Conservation (phyloP, 1,140 invertebrate genomes). For the Latrodectus geometricus region DNA sequence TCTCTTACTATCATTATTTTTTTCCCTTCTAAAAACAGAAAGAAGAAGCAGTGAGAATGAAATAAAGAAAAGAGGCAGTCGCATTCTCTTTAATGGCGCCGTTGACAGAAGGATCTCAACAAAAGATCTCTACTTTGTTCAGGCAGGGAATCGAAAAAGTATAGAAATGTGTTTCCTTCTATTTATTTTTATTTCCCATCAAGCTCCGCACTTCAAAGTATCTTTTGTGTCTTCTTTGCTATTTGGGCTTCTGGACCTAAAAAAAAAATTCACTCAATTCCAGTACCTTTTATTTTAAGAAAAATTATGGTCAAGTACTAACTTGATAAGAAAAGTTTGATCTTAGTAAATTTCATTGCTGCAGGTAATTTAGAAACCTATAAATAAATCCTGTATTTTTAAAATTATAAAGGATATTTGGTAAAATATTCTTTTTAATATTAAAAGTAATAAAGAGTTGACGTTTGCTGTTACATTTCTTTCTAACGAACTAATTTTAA, state of each 20-base stretch:
- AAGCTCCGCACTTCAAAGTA: background rate
- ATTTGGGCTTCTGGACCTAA: background rate
- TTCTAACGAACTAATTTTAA: too few species aligned
- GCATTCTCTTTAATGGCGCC: slow-evolving; percentile 55
- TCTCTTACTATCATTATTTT: background rate
- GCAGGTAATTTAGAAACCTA: too few species aligned
- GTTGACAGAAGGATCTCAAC: slow-evolving; percentile 49
- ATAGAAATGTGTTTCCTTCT: slow-evolving; percentile 22
- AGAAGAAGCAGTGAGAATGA: slow-evolving; percentile 23
- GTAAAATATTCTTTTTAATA: too few species aligned
- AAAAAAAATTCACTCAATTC: slow-evolving; percentile 18
- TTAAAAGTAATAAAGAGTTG: too few species aligned
- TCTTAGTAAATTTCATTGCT: too few species aligned
- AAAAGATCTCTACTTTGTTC: slow-evolving; percentile 49
- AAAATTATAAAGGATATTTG: too few species aligned
- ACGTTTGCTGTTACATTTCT: too few species aligned
- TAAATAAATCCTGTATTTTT: too few species aligned
- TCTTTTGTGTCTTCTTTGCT: background rate
- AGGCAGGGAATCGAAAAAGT: slow-evolving; percentile 45
- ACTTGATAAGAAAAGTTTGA: too few species aligned
- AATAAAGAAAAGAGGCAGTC: slow-evolving; percentile 42
- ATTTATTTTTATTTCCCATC: slow-evolving; percentile 9
- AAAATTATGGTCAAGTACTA: background rate
- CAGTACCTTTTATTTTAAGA: background rate
- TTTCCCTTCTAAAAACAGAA: background rate